These are phyloP conservation scores for Synergus itoensis DNA, from an alignment of 2,888 invertebrate species.

Conservation along the genomic window DNA sequence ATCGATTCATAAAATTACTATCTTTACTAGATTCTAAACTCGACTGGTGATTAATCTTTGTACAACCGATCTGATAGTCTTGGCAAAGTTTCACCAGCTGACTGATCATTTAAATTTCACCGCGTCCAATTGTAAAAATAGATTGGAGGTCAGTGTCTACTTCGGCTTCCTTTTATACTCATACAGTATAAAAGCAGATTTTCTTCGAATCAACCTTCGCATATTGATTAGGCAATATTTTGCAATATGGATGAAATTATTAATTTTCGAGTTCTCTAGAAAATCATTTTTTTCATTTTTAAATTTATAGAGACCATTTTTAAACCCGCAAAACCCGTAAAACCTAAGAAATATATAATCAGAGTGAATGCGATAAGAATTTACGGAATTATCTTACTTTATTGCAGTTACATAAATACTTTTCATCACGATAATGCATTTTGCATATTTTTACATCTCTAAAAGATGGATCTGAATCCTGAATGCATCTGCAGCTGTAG, in stretches of 20 bases:
- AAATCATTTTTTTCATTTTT: not conserved
- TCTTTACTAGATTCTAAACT: conserved; percentile 18
- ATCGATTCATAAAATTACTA: not conserved
- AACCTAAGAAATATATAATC: too few relatives aligned
- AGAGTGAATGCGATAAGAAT: too few relatives aligned
- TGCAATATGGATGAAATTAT: not conserved
- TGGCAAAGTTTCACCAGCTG: conserved; percentile 12
- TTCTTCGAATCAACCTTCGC: not conserved
- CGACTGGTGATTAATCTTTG: not conserved
- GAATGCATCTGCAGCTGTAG: not conserved
- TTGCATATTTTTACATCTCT: too few relatives aligned
- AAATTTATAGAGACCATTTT: too few relatives aligned
- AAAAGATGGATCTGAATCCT: not conserved
- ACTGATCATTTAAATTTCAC: conserved; percentile 16
- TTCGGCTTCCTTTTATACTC: not conserved
- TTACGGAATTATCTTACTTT: too few relatives aligned
- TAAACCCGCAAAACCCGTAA: too few relatives aligned
- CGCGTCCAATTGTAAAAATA: not conserved
- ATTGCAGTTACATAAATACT: too few relatives aligned
- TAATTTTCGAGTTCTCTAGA: not conserved
- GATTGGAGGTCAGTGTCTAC: conserved; percentile 18
- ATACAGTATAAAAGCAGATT: not conserved
- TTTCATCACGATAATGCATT: too few relatives aligned
- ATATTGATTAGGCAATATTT: not conserved
- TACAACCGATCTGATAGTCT: not conserved